Base-by-base conservation (phyloP, 2,888 invertebrate genomes). In the Psylliodes chrysocephalus region DNA sequence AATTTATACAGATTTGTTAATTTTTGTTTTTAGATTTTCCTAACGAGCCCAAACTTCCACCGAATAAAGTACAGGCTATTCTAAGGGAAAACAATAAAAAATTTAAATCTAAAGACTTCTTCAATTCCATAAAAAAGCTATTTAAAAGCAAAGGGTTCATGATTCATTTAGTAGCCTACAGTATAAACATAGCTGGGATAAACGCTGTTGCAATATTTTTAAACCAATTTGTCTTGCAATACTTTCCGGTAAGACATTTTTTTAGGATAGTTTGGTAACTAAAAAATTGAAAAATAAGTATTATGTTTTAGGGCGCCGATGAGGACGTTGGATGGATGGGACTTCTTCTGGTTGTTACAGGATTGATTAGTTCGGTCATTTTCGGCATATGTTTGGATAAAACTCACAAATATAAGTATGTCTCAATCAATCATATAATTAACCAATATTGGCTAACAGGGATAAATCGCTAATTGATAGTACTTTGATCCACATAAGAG, bases 141-240 rank as follows among this genome's bases (percentile, higher is more conserved):
- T 78, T 92, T 71, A 87, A 86, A 28, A 94, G 95, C 82, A 83
- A 85, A 49, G 91, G 91, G 77, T 96, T 95, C 80, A 82, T 93
- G 30, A 83, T 95, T 33, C 87, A 96, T 25, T 86, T 93, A 59
- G 77, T 94, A 56, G 93, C 95, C 3, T 96, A 95, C 78, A 95
- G 95, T 1, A 89, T 96, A 75, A 98, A 96, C 83, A 94, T 96
- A n/a, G 97, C 96, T 0, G 93, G 93, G 4, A 97, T 96, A 82
- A 96, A 97, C 79, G 96, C 95, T 25, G 92, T 98, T 72, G 95
- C 96, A 1, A 98, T 97, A 0, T 86, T 96, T 38, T 88, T 97
- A 51, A 95, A 94, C 81, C 91, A 91, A 83, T 90, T 96, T 75
- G 88, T 97, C 25, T 84, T 94, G 12, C 82, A 84, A 63, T 90